Percentiles rank a stretch among this genome's conserved stretches.
Evolutionary conservation across 2,888 invertebrate species (phyloP).

Genomic region (Netelia melanura): DNA sequence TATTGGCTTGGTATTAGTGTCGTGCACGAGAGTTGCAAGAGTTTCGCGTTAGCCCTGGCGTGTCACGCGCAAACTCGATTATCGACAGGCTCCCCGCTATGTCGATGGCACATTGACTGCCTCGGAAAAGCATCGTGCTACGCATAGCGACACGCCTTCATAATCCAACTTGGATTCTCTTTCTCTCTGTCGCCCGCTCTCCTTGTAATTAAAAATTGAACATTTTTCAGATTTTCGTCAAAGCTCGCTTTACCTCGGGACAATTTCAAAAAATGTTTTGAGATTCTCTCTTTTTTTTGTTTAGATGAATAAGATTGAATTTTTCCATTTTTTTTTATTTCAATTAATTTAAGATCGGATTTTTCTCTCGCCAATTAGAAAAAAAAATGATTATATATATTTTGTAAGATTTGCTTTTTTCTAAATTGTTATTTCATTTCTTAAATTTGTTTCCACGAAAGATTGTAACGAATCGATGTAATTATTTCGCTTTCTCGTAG

Average conservation of each 20-base stretch:
- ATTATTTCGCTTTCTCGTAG: background rate
- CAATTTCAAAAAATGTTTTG: too few species aligned
- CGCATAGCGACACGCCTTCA: conserved; percentile 18
- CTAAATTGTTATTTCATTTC: background rate
- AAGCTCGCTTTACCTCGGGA: too few species aligned
- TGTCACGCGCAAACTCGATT: conserved; percentile 78
- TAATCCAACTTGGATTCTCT: background rate
- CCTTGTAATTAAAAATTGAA: background rate
- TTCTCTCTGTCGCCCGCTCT: background rate
- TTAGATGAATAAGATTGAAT: too few species aligned
- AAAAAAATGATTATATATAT: background rate
- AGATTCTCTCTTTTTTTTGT: too few species aligned
- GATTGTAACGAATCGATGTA: background rate
- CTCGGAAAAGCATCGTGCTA: conserved; percentile 52
- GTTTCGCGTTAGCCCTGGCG: conserved; percentile 50
- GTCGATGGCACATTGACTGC: conserved; percentile 73
- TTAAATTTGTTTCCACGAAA: background rate
- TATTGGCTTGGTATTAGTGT: background rate
- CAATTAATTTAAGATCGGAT: too few species aligned
- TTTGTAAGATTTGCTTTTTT: background rate
- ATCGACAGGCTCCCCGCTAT: conserved; percentile 72
- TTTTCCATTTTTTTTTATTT: too few species aligned
- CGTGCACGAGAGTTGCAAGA: conserved; percentile 44
- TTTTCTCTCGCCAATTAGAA: too few species aligned
- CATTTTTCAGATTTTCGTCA: background rate